Percentiles rank a stretch among this genome's conserved stretches.
phyloP scores from a whole-genome alignment of 23 tunicate genomes.

The Trididemnum clinides region DNA sequence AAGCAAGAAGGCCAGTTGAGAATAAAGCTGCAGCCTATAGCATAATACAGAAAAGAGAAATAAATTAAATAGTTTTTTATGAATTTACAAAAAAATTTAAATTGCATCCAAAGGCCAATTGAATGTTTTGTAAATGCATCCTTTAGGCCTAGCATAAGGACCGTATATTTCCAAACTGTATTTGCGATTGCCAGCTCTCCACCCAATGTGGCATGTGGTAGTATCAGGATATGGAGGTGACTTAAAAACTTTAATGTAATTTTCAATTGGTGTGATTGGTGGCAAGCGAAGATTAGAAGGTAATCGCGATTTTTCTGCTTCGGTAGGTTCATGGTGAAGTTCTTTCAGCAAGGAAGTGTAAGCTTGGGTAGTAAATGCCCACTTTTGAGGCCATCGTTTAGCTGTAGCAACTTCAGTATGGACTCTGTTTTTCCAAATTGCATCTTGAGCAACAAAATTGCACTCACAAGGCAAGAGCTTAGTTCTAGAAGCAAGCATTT shows the following conservation, averaged over 20 bases:
- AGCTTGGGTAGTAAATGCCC: slow-evolving; percentile 78
- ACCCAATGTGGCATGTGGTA: slow-evolving; percentile 75
- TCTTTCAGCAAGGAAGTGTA: slow-evolving; percentile 54
- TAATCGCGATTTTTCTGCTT: slow-evolving; percentile 38
- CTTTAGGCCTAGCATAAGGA: slow-evolving; percentile 75
- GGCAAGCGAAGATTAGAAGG: slow-evolving; percentile 64
- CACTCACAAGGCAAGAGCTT: slow-evolving; percentile 54
- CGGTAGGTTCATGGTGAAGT: slow-evolving; percentile 16
- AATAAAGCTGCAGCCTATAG: too few relatives aligned
- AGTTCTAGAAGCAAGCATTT: slow-evolving; percentile 1
- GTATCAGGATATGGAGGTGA: slow-evolving; percentile 80
- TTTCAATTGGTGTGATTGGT: slow-evolving; percentile 84
- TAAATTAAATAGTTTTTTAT: too few relatives aligned
- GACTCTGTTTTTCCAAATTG: slow-evolving; percentile 88
- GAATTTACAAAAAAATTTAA: too few relatives aligned
- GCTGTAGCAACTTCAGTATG: slow-evolving; percentile 82
- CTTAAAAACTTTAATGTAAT: slow-evolving; percentile 69
- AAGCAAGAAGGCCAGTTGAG: too few relatives aligned
- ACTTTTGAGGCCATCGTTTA: slow-evolving; percentile 74
- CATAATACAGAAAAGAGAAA: too few relatives aligned
- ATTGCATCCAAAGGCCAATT: slow-evolving; percentile 23
- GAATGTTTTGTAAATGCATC: slow-evolving; percentile 14
- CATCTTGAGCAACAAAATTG: slow-evolving; percentile 80
- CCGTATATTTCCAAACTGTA: slow-evolving; percentile 87
- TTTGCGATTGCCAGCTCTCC: slow-evolving; percentile 77